Evolutionary conservation across 2,797 vertebrate species (phyloP), one percentile per base, ranked within the genome.

Genomic region (Coreius guichenoti): DNA sequence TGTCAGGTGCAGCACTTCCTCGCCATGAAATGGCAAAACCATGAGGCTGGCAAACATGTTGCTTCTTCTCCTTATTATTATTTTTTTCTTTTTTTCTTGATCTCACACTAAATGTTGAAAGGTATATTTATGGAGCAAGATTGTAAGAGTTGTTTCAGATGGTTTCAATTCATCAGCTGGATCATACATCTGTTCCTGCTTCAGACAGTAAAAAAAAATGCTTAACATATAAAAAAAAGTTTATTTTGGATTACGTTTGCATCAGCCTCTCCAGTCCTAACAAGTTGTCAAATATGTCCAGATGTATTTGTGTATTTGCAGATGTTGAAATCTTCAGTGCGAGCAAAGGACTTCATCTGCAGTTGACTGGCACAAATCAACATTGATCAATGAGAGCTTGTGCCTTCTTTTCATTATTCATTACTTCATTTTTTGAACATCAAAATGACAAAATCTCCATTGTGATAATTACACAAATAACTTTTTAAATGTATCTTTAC

Each of bases 101-200:
- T 89, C 90, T 93, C 93, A 93, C 94, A 93, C 90, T 94, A 92
- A 95, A 94, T 93, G 96, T 94, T 97, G 96, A 97, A 96, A 97
- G 94, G 93, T 95, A 94, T 96, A 97, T 97, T 97, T 97, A 96
- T 96, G 93, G 93, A 95, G 93, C 95, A 94, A 92, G 90, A 93
- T 94, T 95, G 87, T 92, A 93, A 95, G 95, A 96, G 96, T 97
- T 97, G 95, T 97, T 97, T 97, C 97, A 98, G 96, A 97, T 98
- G 97, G 96, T 97, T 98, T 95, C 88, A 93, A 96, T 98, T 97
- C 94, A 90, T 95, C 92, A 94, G 94, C 94, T 93, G 92, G 94
- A 93, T 95, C 94, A 91, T 92, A 96, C 96, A 97, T 97, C 97
- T 98, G 97, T 95, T 98, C 95, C 94, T 96, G 93, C 94, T 97